phyloP scores from a whole-genome alignment of 2,113 vertebrate species.

The Corvus moneduloides region DNA sequence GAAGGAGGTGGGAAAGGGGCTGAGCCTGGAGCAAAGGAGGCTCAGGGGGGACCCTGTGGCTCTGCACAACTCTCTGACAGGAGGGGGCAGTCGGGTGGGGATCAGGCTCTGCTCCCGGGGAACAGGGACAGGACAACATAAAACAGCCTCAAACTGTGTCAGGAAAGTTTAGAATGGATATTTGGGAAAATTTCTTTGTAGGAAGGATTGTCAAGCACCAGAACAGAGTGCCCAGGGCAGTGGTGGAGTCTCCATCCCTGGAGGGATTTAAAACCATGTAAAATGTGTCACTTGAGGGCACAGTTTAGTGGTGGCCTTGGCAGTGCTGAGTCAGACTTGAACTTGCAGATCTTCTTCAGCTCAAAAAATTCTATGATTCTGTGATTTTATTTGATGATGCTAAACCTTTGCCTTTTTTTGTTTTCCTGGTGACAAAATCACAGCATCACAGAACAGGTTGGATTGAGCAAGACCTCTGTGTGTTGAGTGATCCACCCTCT shows the following conservation, averaged over 20 bases:
- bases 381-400: not conserved
- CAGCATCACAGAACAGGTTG: not conserved
- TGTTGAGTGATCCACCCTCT: not conserved
- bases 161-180: not conserved
- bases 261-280: not conserved
- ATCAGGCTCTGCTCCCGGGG: not conserved
- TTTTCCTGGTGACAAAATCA: not conserved
- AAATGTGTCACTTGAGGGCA: not conserved
- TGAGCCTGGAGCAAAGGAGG: not conserved
- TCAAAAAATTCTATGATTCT: not conserved
- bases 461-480: not conserved
- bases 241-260: not conserved
- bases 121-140: not conserved
- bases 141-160: accelerated
- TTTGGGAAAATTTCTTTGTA: not conserved
- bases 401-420: not conserved
- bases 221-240: not conserved
- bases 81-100: not conserved
- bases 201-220: not conserved
- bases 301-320: not conserved
- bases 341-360: not conserved
- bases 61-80: not conserved
- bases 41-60: not conserved
- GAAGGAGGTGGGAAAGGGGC: not conserved
- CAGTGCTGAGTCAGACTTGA: not conserved